Evolutionary conservation across 2,888 invertebrate genomes (phyloP).

Genomic region (Hypomecis punctinalis): DNA sequence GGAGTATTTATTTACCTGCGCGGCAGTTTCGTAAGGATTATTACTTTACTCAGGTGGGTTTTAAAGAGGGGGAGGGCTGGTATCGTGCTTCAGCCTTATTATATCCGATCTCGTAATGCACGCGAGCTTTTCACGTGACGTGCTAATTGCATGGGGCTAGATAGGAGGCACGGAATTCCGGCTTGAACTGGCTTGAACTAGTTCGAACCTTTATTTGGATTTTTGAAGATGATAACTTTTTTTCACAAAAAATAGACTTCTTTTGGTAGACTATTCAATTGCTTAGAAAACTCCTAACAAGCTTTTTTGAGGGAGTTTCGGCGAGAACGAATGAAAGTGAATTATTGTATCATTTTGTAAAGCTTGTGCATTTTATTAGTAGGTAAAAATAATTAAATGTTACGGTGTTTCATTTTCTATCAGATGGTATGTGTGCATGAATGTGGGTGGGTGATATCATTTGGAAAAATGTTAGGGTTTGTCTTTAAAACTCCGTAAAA

Average conservation of each 20-base stretch:
- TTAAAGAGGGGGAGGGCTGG: constrained; percentile 46
- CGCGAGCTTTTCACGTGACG: constrained; percentile 67
- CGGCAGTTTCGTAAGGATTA: constrained; percentile 55
- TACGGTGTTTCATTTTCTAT: no score
- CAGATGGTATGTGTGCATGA: no score
- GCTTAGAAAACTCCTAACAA: no score
- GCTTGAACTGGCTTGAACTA: constrained; percentile 28
- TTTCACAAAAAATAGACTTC: no score
- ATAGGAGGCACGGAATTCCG: constrained; percentile 59
- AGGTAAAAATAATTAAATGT: no score
- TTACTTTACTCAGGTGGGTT: constrained; percentile 41
- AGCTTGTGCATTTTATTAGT: no score
- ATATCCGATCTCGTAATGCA: constrained; percentile 69
- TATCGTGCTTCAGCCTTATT: constrained; percentile 70
- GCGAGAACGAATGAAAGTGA: no score
- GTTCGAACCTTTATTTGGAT: not conserved
- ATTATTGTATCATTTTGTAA: no score
- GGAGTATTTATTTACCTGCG: constrained; percentile 47
- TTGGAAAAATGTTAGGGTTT: no score
- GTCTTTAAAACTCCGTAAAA: no score
- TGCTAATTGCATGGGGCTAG: constrained; percentile 65
- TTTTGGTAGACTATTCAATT: not conserved
- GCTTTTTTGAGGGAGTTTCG: no score
- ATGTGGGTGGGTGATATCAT: no score
- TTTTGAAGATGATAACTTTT: not conserved